Conservation (phyloP, 2,797 vertebrate species). For the Erithacus rubecula region DNA sequence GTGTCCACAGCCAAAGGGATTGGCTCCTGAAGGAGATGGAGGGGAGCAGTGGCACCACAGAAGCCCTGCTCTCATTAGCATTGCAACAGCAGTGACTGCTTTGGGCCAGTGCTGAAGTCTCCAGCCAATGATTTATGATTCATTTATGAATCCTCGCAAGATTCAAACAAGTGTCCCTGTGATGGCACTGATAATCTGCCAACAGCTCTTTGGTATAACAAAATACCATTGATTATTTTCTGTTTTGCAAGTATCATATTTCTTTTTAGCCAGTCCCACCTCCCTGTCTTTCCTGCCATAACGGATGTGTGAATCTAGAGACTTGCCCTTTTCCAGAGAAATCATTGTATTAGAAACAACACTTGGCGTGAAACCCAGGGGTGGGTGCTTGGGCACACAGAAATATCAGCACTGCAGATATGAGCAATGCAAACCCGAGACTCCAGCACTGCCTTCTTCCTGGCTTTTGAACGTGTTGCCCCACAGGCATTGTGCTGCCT, state of each 20-base stretch:
- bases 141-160: neutral
- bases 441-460: neutral
- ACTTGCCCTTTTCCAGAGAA: neutral
- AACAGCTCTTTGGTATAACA: neutral
- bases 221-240: neutral
- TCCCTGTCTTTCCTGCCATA: neutral
- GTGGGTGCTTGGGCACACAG: neutral
- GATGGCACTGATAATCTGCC: neutral
- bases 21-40: neutral
- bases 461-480: neutral
- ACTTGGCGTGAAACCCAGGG: neutral
- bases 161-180: neutral
- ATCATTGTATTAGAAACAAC: neutral
- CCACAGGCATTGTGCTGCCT: rapidly evolving
- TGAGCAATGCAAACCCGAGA: neutral
- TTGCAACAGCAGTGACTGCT: neutral
- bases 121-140: neutral
- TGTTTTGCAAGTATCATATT: neutral
- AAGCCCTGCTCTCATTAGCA: neutral
- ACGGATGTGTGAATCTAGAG: neutral
- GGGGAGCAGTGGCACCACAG: neutral
- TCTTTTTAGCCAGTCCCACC: no score
- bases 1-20: neutral
- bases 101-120: neutral
- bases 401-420: neutral